A percentile compares a stretch with the other conserved stretches of the same genome.
Conservation (phyloP, 2,888 invertebrate genomes). For the Ethmia dodecea region DNA sequence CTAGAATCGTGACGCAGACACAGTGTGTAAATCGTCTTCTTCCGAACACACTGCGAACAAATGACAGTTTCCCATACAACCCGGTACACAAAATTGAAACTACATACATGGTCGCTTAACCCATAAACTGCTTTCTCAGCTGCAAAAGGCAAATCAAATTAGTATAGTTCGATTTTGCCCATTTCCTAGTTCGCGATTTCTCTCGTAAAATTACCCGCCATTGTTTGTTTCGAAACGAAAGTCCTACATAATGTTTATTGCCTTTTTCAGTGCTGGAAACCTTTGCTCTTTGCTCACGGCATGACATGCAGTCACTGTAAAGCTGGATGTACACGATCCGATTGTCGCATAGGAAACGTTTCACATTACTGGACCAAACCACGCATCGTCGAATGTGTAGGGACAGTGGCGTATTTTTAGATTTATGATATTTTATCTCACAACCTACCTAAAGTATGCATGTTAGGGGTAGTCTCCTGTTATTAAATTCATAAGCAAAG, state of each 20-base stretch:
- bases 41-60: no score
- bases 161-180: conserved; percentile 50
- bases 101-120: conserved; percentile 37
- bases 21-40: no score
- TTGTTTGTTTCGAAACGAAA: conserved; percentile 40
- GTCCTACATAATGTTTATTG: conserved; percentile 46
- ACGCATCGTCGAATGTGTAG: no score
- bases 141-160: conserved; percentile 66
- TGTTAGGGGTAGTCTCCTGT: no score
- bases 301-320: conserved; percentile 40
- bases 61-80: neutral
- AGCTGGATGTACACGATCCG: no score
- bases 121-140: conserved; percentile 46
- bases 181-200: conserved; percentile 15
- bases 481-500: no score
- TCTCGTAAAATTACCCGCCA: conserved; percentile 26
- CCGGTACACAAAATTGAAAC: neutral
- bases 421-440: no score
- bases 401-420: no score
- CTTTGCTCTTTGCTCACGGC: conserved; percentile 53
- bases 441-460: no score
- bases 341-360: no score
- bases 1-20: no score
- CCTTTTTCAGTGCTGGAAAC: conserved; percentile 56
- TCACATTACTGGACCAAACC: no score